A percentile compares a stretch with the other conserved stretches of the same genome.
Evolutionary conservation across 2,113 vertebrate genomes (phyloP).

Genomic region (Bothrops jararaca): DNA sequence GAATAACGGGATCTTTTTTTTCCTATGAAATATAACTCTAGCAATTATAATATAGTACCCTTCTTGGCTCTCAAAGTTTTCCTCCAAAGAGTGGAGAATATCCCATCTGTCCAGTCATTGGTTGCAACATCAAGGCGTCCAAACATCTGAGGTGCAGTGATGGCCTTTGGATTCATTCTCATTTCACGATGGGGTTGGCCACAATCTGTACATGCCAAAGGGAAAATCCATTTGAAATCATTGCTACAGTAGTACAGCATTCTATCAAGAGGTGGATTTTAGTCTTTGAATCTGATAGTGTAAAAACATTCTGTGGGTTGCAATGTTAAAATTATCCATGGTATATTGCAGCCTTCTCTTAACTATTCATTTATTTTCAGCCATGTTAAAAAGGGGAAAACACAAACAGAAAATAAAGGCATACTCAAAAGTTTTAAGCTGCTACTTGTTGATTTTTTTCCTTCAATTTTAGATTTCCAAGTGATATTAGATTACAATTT

Average conservation of each 20-base stretch:
- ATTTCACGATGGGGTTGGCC: conserved; percentile 92
- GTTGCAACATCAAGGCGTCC: conserved; percentile 92
- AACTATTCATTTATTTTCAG: neutral
- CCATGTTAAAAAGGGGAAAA: neutral
- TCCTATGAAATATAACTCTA: neutral
- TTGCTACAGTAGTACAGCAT: neutral
- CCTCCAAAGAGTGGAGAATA: conserved; percentile 95
- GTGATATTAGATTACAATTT: neutral
- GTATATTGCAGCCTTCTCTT: neutral
- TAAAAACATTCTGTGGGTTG: neutral
- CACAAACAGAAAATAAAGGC: neutral
- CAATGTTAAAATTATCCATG: neutral
- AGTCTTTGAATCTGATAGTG: neutral
- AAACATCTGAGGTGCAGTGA: conserved; percentile 96
- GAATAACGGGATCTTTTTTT: neutral
- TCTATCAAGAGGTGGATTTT: neutral
- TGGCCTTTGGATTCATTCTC: conserved; percentile 99
- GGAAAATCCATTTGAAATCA: neutral
- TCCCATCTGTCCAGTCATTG: conserved; percentile 97
- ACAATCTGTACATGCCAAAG: conserved; percentile 74
- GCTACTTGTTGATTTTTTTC: neutral
- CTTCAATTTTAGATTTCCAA: neutral
- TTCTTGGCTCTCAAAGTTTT: conserved; percentile 92
- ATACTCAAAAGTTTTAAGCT: neutral
- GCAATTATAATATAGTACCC: conserved; percentile 68